Percentiles rank a stretch among this genome's conserved stretches.
These are phyloP conservation scores for Callimorpha dominula DNA, from an alignment of 2,888 invertebrate genomes.

Conservation along the genomic window DNA sequence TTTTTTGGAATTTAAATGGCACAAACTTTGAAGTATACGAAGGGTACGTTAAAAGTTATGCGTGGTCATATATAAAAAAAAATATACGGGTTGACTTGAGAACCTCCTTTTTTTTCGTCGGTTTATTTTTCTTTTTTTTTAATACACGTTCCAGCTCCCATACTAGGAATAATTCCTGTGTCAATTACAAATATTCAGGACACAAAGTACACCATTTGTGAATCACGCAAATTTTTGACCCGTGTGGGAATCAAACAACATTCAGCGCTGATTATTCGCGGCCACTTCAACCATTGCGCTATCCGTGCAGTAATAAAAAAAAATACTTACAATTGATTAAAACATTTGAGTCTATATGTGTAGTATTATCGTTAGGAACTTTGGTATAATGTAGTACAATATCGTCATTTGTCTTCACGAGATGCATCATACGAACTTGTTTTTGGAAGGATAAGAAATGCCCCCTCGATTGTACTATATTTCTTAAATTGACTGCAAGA, in stretches of 20 bases:
- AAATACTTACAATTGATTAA: slow-evolving; percentile 9
- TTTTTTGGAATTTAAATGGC: too few species aligned
- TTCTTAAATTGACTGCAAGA: slow-evolving; percentile 62
- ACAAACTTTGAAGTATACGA: too few species aligned
- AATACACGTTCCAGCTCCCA: too few species aligned
- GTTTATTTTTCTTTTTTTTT: too few species aligned
- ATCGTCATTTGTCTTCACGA: slow-evolving; percentile 21
- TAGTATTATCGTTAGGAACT: not conserved
- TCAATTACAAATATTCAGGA: too few species aligned
- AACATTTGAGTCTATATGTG: not conserved
- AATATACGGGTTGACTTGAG: too few species aligned
- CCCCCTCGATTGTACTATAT: slow-evolving; percentile 10
- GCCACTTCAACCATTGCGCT: not conserved
- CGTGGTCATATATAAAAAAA: too few species aligned
- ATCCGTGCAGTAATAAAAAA: not conserved
- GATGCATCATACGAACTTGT: slow-evolving; percentile 13
- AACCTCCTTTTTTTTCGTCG: too few species aligned
- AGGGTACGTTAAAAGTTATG: too few species aligned
- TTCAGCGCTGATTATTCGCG: not conserved
- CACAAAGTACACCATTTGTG: not conserved
- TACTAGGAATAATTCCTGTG: too few species aligned
- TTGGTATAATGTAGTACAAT: slow-evolving; percentile 11
- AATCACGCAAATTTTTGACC: not conserved
- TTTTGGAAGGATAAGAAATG: slow-evolving; percentile 13
- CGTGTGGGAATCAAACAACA: not conserved